Evolutionary conservation across 2,797 vertebrate species (phyloP), one percentile per base, ranked within the genome.

Genomic region (Anguilla marmorata): DNA sequence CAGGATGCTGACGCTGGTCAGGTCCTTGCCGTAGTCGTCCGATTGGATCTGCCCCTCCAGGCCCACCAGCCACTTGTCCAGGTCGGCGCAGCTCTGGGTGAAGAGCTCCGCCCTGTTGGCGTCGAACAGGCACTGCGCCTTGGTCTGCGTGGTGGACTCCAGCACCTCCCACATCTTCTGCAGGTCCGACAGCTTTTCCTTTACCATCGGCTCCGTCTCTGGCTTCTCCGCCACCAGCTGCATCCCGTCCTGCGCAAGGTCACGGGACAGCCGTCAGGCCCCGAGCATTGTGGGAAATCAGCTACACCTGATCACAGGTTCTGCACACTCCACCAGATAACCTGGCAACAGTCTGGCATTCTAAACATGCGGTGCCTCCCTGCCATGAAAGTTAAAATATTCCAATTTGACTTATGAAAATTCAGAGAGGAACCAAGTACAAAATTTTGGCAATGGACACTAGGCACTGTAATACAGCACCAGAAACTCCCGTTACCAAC

Each of bases 61-160:
- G 83, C 96, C 94, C 0, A 92, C 95, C 87, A 99, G 95, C 98
- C 98, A 99, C 93, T 99, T 99, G 94, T 98, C 98, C 69, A 99
- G 94, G 92, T 99, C 98, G 19, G 98, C 97, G 87, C 98, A 99
- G 95, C 98, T 99, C 95, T 99, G 98, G 0, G 98, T 99, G 91
- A 99, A 99, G 85, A 99, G 97, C 91, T 99, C 98, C 0, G 98
- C 98, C 93, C 98, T 99, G 95, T 99, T 99, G 88, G 98, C 98
- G 84, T 99, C 98, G 0, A 99, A 99, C 93, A 99, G 97, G 86
- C 98, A 96, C 94, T 99, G 98, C 90, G 98, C 98, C 92, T 99
- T 99, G 90, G 97, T 97, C 96, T 99, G 98, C 0, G 98, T 99
- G 84, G 98, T 99, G 14, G 97, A 97, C 95, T 99, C 98, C 0